phyloP scores from a whole-genome alignment of 53 echinoderm and acorn worm genomes.

The Henricia sp. region DNA sequence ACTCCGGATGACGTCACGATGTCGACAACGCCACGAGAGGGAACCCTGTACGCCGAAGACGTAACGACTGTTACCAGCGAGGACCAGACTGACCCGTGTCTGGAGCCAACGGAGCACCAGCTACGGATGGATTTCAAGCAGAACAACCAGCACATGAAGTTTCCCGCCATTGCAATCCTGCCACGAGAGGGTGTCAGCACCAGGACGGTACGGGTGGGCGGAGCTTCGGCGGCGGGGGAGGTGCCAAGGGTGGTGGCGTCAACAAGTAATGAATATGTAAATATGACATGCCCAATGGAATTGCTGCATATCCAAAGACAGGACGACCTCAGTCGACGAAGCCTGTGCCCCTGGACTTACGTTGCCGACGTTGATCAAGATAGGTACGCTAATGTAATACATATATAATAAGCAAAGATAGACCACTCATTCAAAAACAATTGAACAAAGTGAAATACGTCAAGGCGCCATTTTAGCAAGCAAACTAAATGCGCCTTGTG shows the following conservation, averaged over 20 bases:
- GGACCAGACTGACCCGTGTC: neutral
- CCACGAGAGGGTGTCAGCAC: neutral
- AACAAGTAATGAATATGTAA: slow-evolving; percentile 5
- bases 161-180: slow-evolving; percentile 48
- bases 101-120: slow-evolving; percentile 14
- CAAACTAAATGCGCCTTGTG: no score
- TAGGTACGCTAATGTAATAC: no score
- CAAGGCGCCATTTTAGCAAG: no score
- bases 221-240: neutral
- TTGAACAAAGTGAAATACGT: no score
- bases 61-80: neutral
- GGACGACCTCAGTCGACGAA: slow-evolving; percentile 6
- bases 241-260: neutral
- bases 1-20: neutral
- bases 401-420: no score
- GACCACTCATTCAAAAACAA: no score
- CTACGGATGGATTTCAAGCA: slow-evolving; percentile 31
- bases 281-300: slow-evolving; percentile 27
- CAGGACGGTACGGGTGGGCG: no score
- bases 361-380: slow-evolving; percentile 32
- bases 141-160: slow-evolving; percentile 37
- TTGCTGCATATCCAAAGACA: neutral
- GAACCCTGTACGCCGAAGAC: neutral
- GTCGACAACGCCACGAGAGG: neutral
- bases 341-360: slow-evolving; percentile 42